These are phyloP conservation scores for Papilio aristodemus DNA, from an alignment of 1,140 invertebrate species.

Conservation along the genomic window DNA sequence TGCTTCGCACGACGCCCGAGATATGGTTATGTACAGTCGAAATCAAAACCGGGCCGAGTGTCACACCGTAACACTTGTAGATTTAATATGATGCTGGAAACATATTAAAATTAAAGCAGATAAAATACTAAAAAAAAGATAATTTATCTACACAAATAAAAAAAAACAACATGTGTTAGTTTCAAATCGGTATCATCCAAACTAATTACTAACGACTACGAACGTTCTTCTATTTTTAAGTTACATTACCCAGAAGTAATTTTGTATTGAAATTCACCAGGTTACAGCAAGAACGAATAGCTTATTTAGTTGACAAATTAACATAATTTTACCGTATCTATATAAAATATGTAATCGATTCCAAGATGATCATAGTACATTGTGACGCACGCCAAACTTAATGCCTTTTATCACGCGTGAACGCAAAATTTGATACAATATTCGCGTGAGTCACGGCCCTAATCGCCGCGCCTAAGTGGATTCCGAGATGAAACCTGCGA, in stretches of 20 bases:
- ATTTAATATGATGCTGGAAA: background rate
- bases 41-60: slow-evolving; percentile 25
- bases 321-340: background rate
- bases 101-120: no score
- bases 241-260: no score
- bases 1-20: slow-evolving; percentile 50
- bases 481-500: slow-evolving; percentile 45
- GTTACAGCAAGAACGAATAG: no score
- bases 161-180: no score
- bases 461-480: slow-evolving; percentile 43
- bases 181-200: no score
- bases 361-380: slow-evolving; percentile 39
- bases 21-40: slow-evolving; percentile 38
- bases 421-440: slow-evolving; percentile 68
- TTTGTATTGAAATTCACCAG: no score
- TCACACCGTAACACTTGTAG: slow-evolving; percentile 41
- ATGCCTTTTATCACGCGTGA: slow-evolving; percentile 71
- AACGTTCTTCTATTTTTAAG: no score
- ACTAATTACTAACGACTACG: no score
- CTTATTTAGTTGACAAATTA: background rate
- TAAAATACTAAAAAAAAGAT: no score
- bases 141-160: no score
- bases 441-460: slow-evolving; percentile 53
- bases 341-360: background rate
- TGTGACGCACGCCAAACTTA: slow-evolving; percentile 47